A percentile compares a stretch with the other conserved stretches of the same genome.
Evolutionary conservation across 2,113 vertebrate genomes (phyloP).

Genomic region (Phalacrocorax brasilianus): DNA sequence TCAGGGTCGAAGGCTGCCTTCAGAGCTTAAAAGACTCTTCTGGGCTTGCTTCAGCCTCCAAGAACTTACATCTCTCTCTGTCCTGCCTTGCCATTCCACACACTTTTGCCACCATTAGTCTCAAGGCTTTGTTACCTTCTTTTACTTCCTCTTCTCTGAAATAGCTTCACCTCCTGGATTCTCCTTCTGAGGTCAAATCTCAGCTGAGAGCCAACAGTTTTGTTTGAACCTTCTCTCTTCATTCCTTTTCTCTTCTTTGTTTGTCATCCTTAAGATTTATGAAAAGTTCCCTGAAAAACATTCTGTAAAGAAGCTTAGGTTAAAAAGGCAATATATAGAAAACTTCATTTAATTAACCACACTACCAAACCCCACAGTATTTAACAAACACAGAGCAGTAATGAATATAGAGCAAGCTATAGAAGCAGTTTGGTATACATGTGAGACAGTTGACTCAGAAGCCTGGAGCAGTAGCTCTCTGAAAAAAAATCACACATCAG

Average conservation of each 20-base stretch:
- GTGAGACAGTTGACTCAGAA: neutral
- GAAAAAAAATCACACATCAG: neutral
- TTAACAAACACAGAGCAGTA: neutral
- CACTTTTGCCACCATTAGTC: neutral
- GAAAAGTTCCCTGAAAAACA: slow-evolving; percentile 37
- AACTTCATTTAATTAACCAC: neutral
- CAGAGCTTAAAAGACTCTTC: neutral
- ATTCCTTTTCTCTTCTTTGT: slow-evolving; percentile 54
- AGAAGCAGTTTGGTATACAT: neutral
- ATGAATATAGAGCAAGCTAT: neutral
- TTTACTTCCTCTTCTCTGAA: slow-evolving; percentile 19
- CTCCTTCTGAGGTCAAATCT: slow-evolving; percentile 20
- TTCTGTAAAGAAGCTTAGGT: slow-evolving; percentile 15
- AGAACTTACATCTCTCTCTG: neutral
- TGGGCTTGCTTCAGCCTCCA: neutral
- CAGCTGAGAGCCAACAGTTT: neutral
- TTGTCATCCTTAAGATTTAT: slow-evolving; percentile 22
- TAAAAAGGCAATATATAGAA: neutral
- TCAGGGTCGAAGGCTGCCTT: neutral
- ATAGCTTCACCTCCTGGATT: neutral
- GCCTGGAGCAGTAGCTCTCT: neutral
- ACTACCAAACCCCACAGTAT: neutral
- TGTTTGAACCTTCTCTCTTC: slow-evolving; percentile 41
- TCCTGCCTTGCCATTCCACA: neutral
- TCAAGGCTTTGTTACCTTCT: neutral